Base-by-base conservation (phyloP, 2,797 vertebrate genomes). In the Myotis myotis region DNA sequence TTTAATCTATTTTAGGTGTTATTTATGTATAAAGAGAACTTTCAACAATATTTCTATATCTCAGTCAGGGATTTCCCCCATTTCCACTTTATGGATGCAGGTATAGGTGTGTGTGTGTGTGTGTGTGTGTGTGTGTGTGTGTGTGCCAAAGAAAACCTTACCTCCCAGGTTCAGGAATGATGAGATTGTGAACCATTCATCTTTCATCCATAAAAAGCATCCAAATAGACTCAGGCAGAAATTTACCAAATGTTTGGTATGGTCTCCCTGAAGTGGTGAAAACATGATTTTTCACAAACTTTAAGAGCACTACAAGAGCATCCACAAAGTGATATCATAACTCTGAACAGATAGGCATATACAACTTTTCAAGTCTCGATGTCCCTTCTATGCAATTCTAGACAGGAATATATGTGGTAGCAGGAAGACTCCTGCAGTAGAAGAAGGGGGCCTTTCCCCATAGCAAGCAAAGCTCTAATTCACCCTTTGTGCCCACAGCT, bases 311-410 rank as follows among this genome's bases (percentile, higher is more conserved):
- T 3, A 0, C 86, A 93, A 97, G 25, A 74, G 66, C 96, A 95
- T 96, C 94, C 91, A 97, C 47, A 70, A 95, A 96, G 72, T 1
- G 53, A 72, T 94, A 94, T 78, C 88, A 93, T 74, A 95, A 84
- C 84, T n/a, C 47, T n/a, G 16, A 82, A 60, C 60, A 13, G 12
- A 3, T 49, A 10, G 3, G 82, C 78, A 80, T 53, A 49, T 44
- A 79, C 85, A 94, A 23, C n/a, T 78, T 76, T 92, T 95, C 97
- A 96, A 96, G 94, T 87, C 82, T 62, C 3, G 12, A 57, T 16
- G 0, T 76, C 71, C 89, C 47, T 87, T 70, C 38, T 82, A 70
- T 87, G 78, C 51, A 53, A 6, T 87, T 92, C 78, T 49, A 57
- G 70, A 80, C 79, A 92, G 57, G 41, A 85, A 66, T 38, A 33